A percentile compares a stretch with the other conserved stretches of the same genome.
phyloP scores from a whole-genome alignment of 2,113 vertebrate genomes.

The Rhinoderma darwinii region DNA sequence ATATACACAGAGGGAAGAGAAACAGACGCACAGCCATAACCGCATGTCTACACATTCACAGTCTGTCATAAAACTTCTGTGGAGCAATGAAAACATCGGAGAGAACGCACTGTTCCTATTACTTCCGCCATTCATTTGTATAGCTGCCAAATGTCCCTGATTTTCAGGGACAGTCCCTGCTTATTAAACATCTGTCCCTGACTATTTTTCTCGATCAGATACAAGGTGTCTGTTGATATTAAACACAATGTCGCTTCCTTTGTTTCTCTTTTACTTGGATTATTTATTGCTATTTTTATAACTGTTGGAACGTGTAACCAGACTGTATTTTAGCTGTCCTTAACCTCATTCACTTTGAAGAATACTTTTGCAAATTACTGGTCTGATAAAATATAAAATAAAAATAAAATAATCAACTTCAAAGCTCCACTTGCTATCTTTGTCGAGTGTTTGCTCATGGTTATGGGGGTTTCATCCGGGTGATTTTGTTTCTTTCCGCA shows the following conservation, averaged over 20 bases:
- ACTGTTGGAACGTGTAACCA: slow-evolving; percentile 4
- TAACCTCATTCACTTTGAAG: slow-evolving; percentile 3
- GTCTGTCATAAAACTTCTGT: neutral
- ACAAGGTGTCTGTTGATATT: neutral
- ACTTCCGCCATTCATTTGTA: neutral
- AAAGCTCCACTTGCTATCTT: neutral
- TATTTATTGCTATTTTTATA: slow-evolving; percentile 8
- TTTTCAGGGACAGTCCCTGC: slow-evolving; percentile 14
- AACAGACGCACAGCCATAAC: neutral
- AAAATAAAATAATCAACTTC: neutral
- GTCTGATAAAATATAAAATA: neutral
- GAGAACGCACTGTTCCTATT: slow-evolving; percentile 11
- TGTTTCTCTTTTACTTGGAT: neutral
- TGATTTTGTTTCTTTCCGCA: neutral
- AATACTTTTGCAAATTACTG: neutral
- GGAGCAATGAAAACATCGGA: neutral
- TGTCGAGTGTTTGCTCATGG: neutral
- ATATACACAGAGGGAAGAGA: neutral
- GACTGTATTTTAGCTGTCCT: neutral
- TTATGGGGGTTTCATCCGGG: neutral
- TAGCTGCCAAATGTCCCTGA: slow-evolving; percentile 11
- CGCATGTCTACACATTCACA: neutral
- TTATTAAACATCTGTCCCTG: slow-evolving; percentile 3
- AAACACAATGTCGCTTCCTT: slow-evolving; percentile 11
- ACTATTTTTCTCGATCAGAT: slow-evolving; percentile 1